Evolutionary conservation across 37 sponge, comb jelly and placozoan genomes (phyloP).

Genomic region (Hormiphora californensis): DNA sequence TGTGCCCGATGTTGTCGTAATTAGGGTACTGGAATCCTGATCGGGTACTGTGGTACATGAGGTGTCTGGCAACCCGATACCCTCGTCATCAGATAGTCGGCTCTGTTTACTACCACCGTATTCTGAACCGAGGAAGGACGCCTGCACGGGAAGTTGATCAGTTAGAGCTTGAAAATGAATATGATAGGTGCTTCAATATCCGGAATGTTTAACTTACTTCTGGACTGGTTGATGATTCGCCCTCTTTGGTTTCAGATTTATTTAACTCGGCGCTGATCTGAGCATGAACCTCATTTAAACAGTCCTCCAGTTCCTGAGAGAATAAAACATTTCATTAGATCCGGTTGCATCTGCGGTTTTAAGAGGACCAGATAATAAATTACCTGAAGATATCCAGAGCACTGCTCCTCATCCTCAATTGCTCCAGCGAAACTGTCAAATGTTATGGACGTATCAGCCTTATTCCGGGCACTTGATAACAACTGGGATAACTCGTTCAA

Average conservation of each 20-base stretch:
- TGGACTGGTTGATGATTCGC: too few species aligned
- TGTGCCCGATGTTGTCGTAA: neutral
- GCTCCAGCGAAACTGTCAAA: slow-evolving; percentile 21
- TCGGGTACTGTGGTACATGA: neutral
- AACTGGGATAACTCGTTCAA: neutral
- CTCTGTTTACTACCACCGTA: too few species aligned
- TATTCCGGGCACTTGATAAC: neutral
- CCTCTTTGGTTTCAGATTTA: neutral
- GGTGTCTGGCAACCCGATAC: slow-evolving; percentile 1
- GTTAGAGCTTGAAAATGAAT: too few species aligned
- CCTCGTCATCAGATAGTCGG: slow-evolving; percentile 28
- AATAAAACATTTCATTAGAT: neutral
- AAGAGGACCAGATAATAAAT: neutral
- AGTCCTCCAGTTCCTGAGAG: slow-evolving; percentile 28
- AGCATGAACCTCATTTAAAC: neutral
- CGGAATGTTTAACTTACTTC: too few species aligned
- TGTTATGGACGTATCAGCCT: neutral
- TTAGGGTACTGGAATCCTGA: neutral
- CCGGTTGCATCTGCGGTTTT: neutral
- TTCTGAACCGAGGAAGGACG: too few species aligned
- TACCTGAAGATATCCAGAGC: slow-evolving; percentile 34
- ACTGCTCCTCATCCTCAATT: slow-evolving; percentile 28
- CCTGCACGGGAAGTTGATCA: too few species aligned
- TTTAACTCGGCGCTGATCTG: slow-evolving; percentile 23
- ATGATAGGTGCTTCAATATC: too few species aligned